Base-by-base conservation (phyloP, 2,888 invertebrate genomes). In the Gari tellinella region DNA sequence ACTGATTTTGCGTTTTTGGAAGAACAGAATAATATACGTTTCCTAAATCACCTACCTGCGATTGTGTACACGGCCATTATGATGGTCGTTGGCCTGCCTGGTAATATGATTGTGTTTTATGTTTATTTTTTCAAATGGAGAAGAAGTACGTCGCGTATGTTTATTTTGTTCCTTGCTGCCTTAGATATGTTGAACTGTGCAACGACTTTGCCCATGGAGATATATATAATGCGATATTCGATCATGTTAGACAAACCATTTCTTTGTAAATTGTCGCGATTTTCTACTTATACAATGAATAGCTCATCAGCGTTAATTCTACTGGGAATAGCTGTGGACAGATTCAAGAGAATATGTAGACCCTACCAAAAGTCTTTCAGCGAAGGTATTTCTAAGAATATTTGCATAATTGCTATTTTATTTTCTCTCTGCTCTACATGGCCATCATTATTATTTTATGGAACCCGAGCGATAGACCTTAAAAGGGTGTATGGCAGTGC, bases 381-480 rank as follows among this genome's bases (percentile, higher is more conserved):
- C 19, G 69, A 76, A 12, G 46, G 52, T 8, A 60, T 63, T n/a
- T 84, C 86, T 12, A 81, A 77, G 60, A 60, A 66, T 8, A 78
- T 84, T 17, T 84, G 84, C 37, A 58, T 78, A 14, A 64, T 67
- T 5, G 65, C 81, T 15, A 64, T 86, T 15, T 12, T 77, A 0
- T 46, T 75, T 23, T 67, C 80, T 4, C 45, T 81, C n/a, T 25
- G 64, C 23, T 60, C 70, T 2, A 72, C 81, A 2, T 83, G 84
- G 78, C 86, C 88, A 1, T 69, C 84, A 14, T 61, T 88, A 1
- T 51, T 85, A 3, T 45, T 88, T 1, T 88, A 86, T 51, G 88
- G 88, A 12, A 84, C 79, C 53, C 63, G 79, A 25, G 48, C 73
- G 4, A 38, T 55, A 23, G 40, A 53, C 10, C 23, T 72, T 5